phyloP scores from a whole-genome alignment of 2,797 vertebrate genomes.

The Parauchenoglanis punctatus region DNA sequence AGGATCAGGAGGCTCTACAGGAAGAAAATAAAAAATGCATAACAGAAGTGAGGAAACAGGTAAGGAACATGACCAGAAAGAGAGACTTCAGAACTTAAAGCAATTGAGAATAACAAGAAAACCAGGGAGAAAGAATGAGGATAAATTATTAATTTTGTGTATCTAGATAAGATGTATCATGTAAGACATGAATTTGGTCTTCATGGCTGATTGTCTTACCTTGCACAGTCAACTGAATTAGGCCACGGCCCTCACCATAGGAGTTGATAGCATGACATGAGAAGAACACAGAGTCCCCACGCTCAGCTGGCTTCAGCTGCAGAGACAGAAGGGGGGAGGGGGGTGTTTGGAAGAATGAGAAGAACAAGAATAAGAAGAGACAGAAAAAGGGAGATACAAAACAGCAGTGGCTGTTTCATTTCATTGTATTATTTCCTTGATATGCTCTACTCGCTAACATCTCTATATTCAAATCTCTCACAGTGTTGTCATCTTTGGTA shows the following conservation, averaged over 20 bases:
- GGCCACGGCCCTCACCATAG: conserved; percentile 92
- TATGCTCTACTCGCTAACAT: background rate
- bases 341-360: background rate
- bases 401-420: background rate
- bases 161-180: conserved; percentile 51
- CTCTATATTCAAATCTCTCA: background rate
- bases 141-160: conserved; percentile 56
- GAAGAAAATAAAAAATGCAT: background rate
- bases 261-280: conserved; percentile 98
- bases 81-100: background rate
- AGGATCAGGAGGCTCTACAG: conserved; percentile 91
- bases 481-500: background rate
- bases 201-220: conserved; percentile 70
- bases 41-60: conserved; percentile 17
- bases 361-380: background rate
- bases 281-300: conserved; percentile 96
- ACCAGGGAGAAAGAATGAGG: background rate
- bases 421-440: background rate
- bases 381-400: background rate
- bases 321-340: conserved; percentile 25
- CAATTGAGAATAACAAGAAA: conserved; percentile 9
- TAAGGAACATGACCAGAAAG: conserved; percentile 8
- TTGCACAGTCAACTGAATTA: conserved; percentile 98
- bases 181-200: conserved; percentile 40
- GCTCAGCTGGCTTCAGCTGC: conserved; percentile 94